Evolutionary conservation across 2,888 invertebrate species (phyloP), one percentile per base, ranked within the genome.

Genomic region (Chirona hameri): DNA sequence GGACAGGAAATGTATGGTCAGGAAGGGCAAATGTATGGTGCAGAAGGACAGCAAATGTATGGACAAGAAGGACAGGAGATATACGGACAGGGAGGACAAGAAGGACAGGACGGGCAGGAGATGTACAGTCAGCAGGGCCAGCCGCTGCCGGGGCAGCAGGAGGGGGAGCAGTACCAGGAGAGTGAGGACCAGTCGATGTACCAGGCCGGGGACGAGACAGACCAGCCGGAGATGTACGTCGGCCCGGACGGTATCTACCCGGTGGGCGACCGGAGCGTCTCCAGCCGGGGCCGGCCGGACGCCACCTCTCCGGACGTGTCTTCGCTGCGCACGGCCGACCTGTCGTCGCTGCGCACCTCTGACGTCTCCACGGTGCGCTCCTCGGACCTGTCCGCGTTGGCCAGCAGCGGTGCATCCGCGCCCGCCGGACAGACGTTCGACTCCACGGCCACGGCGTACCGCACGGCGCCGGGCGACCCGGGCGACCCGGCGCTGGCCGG

Each of bases 351-450:
- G 76, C 31, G 76, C 76, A 76, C 52, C 46, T 46, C 39, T 0
- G 79, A 79, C 52, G 79, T 79, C 27, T 79, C 79, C 27, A 27
- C 79, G 48, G 12, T n/a, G n/a, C 79, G 79, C 79, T 52, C 79
- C 0, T 79, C 79, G 14, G 48, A 48, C 14, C 52, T 52, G 18
- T 79, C 79, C 2, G 79, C 52, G 27, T 52, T 79, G 27, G 27
- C 27, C 48, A 24, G 52, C 27, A 21, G 27, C 48, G 48, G 48
- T 48, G 48, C 48, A 7, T 7, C 48, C 48, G 79, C 15, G 3
- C 39, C 48, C 2, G 52, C 48, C 27, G 79, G 52, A 21, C 15
- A 12, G 27, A 79, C 79, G 4, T 52, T 79, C 79, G 79, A 79
- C 79, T 79, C 79, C 27, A 27, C 48, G 18, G 15, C 9, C 48